A percentile compares a stretch with the other conserved stretches of the same genome.
Conservation (phyloP, 2,113 vertebrate species). For the Lates calcarifer region DNA sequence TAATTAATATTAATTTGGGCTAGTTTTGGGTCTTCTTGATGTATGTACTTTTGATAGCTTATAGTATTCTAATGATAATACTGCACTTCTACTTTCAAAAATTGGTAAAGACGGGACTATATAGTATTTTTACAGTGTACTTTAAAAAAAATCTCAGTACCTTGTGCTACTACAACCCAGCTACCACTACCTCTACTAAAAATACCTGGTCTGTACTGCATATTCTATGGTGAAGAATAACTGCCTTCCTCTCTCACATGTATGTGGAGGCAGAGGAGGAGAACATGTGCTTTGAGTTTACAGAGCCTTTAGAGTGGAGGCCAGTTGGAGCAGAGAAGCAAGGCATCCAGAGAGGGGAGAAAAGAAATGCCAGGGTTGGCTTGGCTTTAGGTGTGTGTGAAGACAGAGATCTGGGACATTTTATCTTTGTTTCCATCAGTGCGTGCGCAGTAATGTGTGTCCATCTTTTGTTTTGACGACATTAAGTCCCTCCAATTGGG, state of each 20-base stretch:
- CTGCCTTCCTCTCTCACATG: constrained; percentile 57
- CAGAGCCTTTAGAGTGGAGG: constrained; percentile 56
- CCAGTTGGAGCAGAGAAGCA: constrained; percentile 66
- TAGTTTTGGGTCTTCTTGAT: no score
- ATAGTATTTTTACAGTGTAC: no score
- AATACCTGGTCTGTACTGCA: constrained; percentile 47
- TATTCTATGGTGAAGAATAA: constrained; percentile 40
- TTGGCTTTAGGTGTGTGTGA: constrained; percentile 48
- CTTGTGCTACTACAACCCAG: neutral
- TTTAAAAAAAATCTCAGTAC: no score
- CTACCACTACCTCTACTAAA: neutral
- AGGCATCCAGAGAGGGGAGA: constrained; percentile 43
- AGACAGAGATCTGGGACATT: constrained; percentile 24
- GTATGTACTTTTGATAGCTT: no score
- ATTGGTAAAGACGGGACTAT: no score
- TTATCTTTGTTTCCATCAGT: constrained; percentile 18
- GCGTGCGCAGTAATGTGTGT: neutral
- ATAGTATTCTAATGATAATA: no score
- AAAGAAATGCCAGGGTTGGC: constrained; percentile 46
- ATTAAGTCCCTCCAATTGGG: neutral
- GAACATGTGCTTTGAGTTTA: constrained; percentile 79
- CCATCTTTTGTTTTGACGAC: constrained; percentile 17
- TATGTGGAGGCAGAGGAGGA: constrained; percentile 35
- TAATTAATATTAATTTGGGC: no score
- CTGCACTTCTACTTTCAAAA: no score